These are phyloP conservation scores for Heteromurus nitidus DNA, from an alignment of 2,888 invertebrate species.

Conservation along the genomic window DNA sequence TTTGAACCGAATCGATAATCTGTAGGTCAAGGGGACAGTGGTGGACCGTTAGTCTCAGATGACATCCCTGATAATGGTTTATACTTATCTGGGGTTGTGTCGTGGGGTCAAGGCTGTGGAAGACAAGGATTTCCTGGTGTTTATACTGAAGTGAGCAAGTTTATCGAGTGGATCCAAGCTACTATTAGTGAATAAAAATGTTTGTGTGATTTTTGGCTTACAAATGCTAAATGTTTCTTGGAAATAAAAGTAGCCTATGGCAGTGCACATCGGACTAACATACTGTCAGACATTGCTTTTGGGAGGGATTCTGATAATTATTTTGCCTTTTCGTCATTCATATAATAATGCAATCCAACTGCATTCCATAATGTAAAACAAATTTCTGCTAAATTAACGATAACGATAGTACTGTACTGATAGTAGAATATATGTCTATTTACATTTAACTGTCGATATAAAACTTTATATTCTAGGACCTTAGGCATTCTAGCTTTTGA, in stretches of 20 bases:
- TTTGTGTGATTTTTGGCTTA: neutral
- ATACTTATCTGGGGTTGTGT: constrained; percentile 39
- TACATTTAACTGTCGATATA: too few relatives aligned
- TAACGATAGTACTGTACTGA: neutral
- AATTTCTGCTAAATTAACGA: neutral
- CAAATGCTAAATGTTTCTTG: neutral
- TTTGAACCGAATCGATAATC: neutral
- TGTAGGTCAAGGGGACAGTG: constrained; percentile 64
- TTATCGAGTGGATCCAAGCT: constrained; percentile 31
- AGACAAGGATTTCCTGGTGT: constrained; percentile 39
- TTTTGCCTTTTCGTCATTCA: neutral
- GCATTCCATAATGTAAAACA: too few relatives aligned
- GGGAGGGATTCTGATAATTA: neutral
- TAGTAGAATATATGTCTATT: neutral
- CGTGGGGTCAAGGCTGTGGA: constrained; percentile 56
- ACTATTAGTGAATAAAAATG: neutral
- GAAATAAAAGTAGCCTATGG: neutral
- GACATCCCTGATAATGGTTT: neutral
- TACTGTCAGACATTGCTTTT: neutral
- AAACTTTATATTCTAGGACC: neutral
- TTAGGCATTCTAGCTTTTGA: neutral
- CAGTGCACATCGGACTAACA: neutral
- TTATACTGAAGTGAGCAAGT: constrained; percentile 42
- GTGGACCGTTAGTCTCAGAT: constrained; percentile 70
- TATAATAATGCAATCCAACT: too few relatives aligned